Base-by-base conservation (phyloP, 1,140 invertebrate species). In the Pseudomyrmex pallidus region DNA sequence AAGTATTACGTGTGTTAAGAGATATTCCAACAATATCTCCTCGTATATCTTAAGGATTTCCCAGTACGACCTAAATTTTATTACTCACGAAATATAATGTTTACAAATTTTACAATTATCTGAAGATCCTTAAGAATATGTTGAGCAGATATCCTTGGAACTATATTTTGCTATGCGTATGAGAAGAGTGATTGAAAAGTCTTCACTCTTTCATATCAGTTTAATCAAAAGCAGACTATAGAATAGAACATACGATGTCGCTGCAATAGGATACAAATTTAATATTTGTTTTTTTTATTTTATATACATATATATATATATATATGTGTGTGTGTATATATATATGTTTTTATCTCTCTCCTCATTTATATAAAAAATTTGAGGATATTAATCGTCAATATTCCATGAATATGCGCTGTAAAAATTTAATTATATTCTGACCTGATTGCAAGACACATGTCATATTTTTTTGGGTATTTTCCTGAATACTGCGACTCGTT, bases 121-220 rank as follows among this genome's bases (percentile, higher is more conserved):
- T 44, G 13, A 61, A 74, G 44, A 74, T 74, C 13, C 17, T 61
- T 61, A 22, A 74, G 56, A 56, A 74, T 59, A 64, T 54, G 44
- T 54, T 5, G 15, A 17, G 10, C 48, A 48, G 17, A 66, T 66
- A 35, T 77, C 25, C 25, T 54, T 77, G 25, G 56, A n/a, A 77
- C n/a, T 66, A 66, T 77, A 66, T 66, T 77, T 77, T 67, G 48
- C 25, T 77, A 77, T 35, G 35, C 35, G 5, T 54, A n/a, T 44
- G 25, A 64, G 48, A 76, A 67, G 10, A 77, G 62, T 44, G 48
- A 77, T 66, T 66, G 46, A n/a, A 20, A 54, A 67, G 17, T 56
- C 13, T 62, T 67, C 35, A 52, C 12, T 56, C n/a, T 17, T 52
- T 56, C n/a, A 17, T 52, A 35, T 67, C 25, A 67, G n/a, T 67